Evolutionary conservation across 1,140 invertebrate genomes (phyloP), one percentile per base, ranked within the genome.

Genomic region (Zelostemma sp.): DNA sequence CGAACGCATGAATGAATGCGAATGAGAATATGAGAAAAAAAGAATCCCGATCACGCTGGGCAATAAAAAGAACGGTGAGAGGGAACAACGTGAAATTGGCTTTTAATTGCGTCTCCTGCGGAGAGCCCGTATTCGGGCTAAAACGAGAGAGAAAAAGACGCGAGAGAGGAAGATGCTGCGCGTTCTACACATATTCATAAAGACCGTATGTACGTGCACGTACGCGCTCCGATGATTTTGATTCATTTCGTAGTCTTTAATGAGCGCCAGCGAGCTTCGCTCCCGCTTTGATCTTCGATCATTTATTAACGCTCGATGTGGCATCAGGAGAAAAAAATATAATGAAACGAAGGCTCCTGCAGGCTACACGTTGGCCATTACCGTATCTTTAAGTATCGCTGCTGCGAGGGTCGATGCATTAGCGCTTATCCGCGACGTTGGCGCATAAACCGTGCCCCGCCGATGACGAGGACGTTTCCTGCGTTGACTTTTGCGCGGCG

Each of bases 51-150:
- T 64, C 49, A 66, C 43, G 50, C 38, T 41, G 61, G 35, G 59
- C 40, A 63, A 63, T 58, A 69, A 70, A 74, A 74, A 68, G 51
- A 74, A 68, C 51, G 61, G 35, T 31, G 46, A 65, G 41, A 59
- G 58, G 28, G 55, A 73, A 68, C 56, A 68, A 60, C 55, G 68
- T 67, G 70, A 72, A 74, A 74, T 74, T 64, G 75, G 64, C 61
- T 76, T 74, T 68, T 76, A 78, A 75, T 78, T 75, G 70, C 72
- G 72, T 72, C 73, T 73, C 69, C 72, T 63, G 69, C 38, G 68
- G 69, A 60, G 72, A 66, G 33, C 31, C n/a, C 56, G 14, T 9
- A 40, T 18, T 11, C 14, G 17, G 6, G 50, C 19, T 19, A 0
- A 18, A 46, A 57, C 47, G 48, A 33, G 53, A 56, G 64, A 17